These are phyloP conservation scores for Podarcis raffonei DNA, from an alignment of 2,113 vertebrate genomes.

Conservation along the genomic window DNA sequence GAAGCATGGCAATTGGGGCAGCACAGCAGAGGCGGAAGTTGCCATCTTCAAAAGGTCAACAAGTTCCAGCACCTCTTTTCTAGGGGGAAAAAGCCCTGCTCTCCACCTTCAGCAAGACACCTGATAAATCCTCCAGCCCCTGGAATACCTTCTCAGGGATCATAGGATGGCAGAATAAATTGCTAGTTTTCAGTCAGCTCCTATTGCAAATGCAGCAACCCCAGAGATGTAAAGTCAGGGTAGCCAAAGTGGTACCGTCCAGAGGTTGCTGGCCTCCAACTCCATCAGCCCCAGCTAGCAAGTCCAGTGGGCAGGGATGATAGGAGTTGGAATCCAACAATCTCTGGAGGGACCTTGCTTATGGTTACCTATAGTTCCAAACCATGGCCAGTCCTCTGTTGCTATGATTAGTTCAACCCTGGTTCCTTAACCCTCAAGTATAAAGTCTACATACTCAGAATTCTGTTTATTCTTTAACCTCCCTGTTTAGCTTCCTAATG, in stretches of 20 bases:
- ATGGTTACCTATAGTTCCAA: not conserved
- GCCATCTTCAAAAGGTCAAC: too few species aligned
- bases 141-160: too few species aligned
- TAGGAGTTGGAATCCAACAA: not conserved
- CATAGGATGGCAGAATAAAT: too few species aligned
- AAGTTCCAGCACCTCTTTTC: too few species aligned
- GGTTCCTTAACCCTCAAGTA: not conserved
- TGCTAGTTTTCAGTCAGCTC: not conserved
- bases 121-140: too few species aligned
- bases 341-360: too few species aligned
- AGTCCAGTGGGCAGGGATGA: not conserved
- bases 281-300: not conserved
- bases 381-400: not conserved
- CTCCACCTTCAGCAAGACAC: too few species aligned
- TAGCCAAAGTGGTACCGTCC: not conserved
- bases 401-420: not conserved
- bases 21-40: too few species aligned
- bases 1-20: too few species aligned
- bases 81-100: too few species aligned
- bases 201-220: not conserved
- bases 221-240: not conserved
- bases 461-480: constrained; percentile 23
- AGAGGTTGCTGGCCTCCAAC: not conserved
- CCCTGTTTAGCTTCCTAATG: not conserved
- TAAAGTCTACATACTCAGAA: not conserved